phyloP scores from a whole-genome alignment of 2,888 invertebrate genomes.

The Rhamnusium bicolor region DNA sequence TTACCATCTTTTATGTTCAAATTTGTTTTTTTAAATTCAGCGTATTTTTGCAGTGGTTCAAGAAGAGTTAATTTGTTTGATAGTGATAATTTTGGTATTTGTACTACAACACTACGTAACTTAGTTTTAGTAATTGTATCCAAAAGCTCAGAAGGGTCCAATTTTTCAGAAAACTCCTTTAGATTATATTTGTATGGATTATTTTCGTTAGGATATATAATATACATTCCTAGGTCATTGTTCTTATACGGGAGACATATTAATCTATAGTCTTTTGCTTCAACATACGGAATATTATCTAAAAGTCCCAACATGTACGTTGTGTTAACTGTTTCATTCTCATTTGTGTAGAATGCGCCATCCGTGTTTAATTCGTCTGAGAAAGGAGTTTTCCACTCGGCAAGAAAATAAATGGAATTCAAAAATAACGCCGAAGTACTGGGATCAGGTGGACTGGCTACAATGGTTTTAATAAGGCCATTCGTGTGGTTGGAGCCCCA shows the following conservation, averaged over 20 bases:
- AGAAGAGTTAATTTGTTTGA: slow-evolving; percentile 61
- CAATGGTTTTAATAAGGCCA: slow-evolving; percentile 67
- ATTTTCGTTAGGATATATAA: slow-evolving; percentile 69
- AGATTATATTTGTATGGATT: slow-evolving; percentile 61
- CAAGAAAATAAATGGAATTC: slow-evolving; percentile 71
- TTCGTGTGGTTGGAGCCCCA: slow-evolving; percentile 66
- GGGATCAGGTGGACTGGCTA: slow-evolving; percentile 62
- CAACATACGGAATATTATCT: slow-evolving; percentile 64
- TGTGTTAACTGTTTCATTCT: slow-evolving; percentile 53
- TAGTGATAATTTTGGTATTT: slow-evolving; percentile 66
- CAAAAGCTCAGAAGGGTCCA: slow-evolving; percentile 58
- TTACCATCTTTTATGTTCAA: slow-evolving; percentile 48
- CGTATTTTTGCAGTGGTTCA: slow-evolving; percentile 62
- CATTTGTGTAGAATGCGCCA: slow-evolving; percentile 60
- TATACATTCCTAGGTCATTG: slow-evolving; percentile 69
- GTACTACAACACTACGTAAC: slow-evolving; percentile 57
- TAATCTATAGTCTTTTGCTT: slow-evolving; percentile 66
- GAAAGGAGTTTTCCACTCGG: slow-evolving; percentile 71
- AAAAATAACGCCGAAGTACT: slow-evolving; percentile 67
- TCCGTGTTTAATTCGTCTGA: slow-evolving; percentile 63
- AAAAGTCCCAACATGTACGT: slow-evolving; percentile 64
- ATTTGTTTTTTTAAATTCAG: slow-evolving; percentile 48
- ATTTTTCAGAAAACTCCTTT: slow-evolving; percentile 56
- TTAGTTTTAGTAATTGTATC: slow-evolving; percentile 55
- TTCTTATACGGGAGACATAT: slow-evolving; percentile 70